Evolutionary conservation across 2,888 invertebrate species (phyloP).

Genomic region (Cantharis nigra): DNA sequence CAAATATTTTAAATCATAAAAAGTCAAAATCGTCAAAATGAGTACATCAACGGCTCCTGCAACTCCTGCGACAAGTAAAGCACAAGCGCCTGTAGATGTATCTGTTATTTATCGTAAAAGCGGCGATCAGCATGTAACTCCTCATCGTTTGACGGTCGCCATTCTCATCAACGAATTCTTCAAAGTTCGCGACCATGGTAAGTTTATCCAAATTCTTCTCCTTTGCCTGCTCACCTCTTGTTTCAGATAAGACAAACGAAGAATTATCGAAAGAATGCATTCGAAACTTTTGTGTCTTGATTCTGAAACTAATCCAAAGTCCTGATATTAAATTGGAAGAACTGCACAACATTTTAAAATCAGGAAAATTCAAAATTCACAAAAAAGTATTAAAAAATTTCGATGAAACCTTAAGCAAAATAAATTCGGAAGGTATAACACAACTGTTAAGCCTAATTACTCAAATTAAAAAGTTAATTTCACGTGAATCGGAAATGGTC

Average conservation of each 20-base stretch:
- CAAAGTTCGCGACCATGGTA: slow-evolving; percentile 62
- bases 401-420: slow-evolving; percentile 61
- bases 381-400: slow-evolving; percentile 64
- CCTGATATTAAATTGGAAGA: slow-evolving; percentile 78
- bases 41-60: neutral
- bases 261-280: slow-evolving; percentile 47
- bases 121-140: slow-evolving; percentile 63
- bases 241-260: slow-evolving; percentile 8
- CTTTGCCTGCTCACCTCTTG: slow-evolving; percentile 3
- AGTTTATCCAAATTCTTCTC: slow-evolving; percentile 13
- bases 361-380: slow-evolving; percentile 63
- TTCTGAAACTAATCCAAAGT: slow-evolving; percentile 80
- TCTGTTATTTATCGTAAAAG: neutral
- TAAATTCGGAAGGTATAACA: slow-evolving; percentile 61
- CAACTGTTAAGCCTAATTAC: slow-evolving; percentile 49
- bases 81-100: neutral
- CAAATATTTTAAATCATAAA: neutral
- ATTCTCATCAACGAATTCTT: slow-evolving; percentile 78
- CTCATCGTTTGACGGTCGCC: slow-evolving; percentile 79
- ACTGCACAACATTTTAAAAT: slow-evolving; percentile 66
- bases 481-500: slow-evolving; percentile 29
- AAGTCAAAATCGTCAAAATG: neutral
- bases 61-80: neutral
- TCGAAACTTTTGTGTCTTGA: slow-evolving; percentile 79
- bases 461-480: slow-evolving; percentile 34